A percentile compares a stretch with the other conserved stretches of the same genome.
phyloP scores from a whole-genome alignment of 2,888 invertebrate genomes.

The Horisme vitalbata region DNA sequence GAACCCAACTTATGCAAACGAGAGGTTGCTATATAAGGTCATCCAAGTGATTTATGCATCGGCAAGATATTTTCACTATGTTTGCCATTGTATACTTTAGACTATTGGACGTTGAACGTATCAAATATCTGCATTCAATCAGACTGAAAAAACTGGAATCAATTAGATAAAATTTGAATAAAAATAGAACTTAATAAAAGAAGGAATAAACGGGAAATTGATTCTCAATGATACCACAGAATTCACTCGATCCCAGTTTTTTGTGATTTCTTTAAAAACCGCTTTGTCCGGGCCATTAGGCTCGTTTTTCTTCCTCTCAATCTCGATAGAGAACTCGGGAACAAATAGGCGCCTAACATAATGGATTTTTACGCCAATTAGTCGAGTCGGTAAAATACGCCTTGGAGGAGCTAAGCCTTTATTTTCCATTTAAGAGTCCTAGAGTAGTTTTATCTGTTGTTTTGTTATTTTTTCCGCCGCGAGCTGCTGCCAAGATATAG shows the following conservation, averaged over 20 bases:
- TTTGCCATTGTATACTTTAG: no score
- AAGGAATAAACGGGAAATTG: slow-evolving; percentile 5
- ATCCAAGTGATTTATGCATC: not conserved
- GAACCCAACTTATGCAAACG: slow-evolving; percentile 2
- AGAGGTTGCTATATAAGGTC: slow-evolving; percentile 1
- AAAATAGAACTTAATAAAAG: no score
- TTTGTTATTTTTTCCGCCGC: not conserved
- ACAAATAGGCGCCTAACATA: slow-evolving; percentile 26
- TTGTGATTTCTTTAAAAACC: slow-evolving; percentile 32
- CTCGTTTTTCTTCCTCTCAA: slow-evolving; percentile 33
- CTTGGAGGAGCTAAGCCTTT: slow-evolving; percentile 8
- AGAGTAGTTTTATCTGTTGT: not conserved
- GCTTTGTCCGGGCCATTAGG: slow-evolving; percentile 36
- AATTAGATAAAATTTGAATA: no score
- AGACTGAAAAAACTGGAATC: no score
- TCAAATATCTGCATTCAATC: no score
- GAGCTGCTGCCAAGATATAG: not conserved
- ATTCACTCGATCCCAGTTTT: slow-evolving; percentile 21
- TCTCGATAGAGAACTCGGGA: slow-evolving; percentile 25
- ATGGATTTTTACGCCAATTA: slow-evolving; percentile 40
- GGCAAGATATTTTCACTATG: no score
- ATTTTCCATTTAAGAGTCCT: slow-evolving; percentile 7
- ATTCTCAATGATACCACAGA: slow-evolving; percentile 17
- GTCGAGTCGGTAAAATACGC: slow-evolving; percentile 14
- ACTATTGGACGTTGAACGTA: no score